Evolutionary conservation across 2,797 vertebrate genomes (phyloP).

Genomic region (Microchirus variegatus): DNA sequence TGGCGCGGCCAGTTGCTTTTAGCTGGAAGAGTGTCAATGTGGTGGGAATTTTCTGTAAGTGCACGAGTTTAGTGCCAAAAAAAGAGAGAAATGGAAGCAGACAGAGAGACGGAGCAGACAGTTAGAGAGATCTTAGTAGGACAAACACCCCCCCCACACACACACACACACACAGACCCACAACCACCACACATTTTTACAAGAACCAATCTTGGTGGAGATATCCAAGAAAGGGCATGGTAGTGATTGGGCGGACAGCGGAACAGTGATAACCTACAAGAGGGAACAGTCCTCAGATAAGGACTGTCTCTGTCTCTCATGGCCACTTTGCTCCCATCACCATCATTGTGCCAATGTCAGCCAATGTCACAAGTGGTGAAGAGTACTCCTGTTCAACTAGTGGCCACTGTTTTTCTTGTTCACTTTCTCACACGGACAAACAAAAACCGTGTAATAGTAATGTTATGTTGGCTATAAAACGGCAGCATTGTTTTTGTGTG

Average conservation of each 20-base stretch:
- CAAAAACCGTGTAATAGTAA: constrained; percentile 16
- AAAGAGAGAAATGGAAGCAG: constrained; percentile 27
- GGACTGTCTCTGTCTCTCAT: constrained; percentile 67
- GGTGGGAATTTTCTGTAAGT: constrained; percentile 68
- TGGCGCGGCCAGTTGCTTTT: constrained; percentile 67
- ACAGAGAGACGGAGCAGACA: constrained; percentile 28
- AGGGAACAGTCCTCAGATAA: constrained; percentile 71
- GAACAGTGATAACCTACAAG: constrained; percentile 69
- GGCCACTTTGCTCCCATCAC: constrained; percentile 63
- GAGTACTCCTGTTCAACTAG: constrained; percentile 41
- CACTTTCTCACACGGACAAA: not conserved
- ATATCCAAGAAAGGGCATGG: constrained; percentile 69
- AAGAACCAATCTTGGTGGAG: constrained; percentile 69
- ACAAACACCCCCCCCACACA: constrained; percentile 14
- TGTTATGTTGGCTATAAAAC: constrained; percentile 11
- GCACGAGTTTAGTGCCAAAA: constrained; percentile 61
- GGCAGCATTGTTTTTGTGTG: constrained; percentile 4
- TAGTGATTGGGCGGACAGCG: constrained; percentile 73
- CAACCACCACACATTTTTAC: constrained; percentile 58
- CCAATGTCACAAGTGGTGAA: constrained; percentile 65
- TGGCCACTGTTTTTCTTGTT: constrained; percentile 1
- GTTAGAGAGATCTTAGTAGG: constrained; percentile 15
- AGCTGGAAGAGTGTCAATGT: constrained; percentile 73
- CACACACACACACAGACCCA: constrained; percentile 21
- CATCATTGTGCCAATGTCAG: constrained; percentile 65